Conservation (phyloP, 2,797 vertebrate species). For the Lepus oiostolus region DNA sequence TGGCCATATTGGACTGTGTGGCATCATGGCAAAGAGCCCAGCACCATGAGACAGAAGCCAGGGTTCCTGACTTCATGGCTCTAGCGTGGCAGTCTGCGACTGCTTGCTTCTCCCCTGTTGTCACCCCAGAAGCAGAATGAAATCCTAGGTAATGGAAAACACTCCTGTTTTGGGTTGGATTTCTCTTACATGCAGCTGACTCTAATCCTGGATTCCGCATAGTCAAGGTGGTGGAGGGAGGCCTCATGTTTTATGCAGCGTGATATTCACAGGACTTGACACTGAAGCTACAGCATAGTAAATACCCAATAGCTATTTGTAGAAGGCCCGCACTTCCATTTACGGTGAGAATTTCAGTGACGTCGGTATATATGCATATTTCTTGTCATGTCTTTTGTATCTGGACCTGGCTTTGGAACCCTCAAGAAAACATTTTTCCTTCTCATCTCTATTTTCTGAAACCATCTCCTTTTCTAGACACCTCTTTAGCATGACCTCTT, state of each 20-base stretch:
- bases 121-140: background rate
- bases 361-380: background rate
- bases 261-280: constrained; percentile 10
- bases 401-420: background rate
- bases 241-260: background rate
- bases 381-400: background rate
- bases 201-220: background rate
- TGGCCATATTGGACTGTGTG: background rate
- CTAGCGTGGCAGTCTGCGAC: background rate
- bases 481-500: constrained; percentile 1
- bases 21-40: background rate
- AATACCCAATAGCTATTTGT: background rate
- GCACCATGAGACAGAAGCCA: background rate
- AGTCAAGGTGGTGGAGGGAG: background rate
- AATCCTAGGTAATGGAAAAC: background rate
- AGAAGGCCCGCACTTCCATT: background rate
- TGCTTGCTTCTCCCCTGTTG: background rate
- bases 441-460: background rate
- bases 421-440: background rate
- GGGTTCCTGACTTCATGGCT: background rate
- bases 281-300: background rate
- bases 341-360: background rate
- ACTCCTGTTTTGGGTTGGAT: background rate
- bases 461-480: background rate
- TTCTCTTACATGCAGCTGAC: background rate